phyloP scores from a whole-genome alignment of 2,888 invertebrate species.

The Machimus rusticus region DNA sequence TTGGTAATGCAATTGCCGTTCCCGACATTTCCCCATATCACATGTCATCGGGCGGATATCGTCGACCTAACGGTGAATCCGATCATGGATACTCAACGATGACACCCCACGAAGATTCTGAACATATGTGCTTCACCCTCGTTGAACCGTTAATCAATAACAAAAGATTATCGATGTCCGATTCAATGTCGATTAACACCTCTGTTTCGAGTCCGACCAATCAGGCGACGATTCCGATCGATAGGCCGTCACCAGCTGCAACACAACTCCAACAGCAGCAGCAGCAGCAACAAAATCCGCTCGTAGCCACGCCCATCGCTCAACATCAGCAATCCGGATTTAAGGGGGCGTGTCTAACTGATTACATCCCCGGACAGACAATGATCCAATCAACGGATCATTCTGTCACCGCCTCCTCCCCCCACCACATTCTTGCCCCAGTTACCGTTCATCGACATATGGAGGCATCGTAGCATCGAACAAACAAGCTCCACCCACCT shows the following conservation, averaged over 20 bases:
- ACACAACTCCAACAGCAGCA: too few relatives aligned
- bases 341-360: background rate
- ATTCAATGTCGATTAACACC: slow-evolving; percentile 67
- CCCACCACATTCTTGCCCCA: slow-evolving; percentile 79
- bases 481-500: background rate
- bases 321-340: background rate
- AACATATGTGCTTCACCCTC: slow-evolving; percentile 79
- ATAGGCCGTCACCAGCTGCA: background rate
- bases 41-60: slow-evolving; percentile 75
- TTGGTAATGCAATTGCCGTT: slow-evolving; percentile 70
- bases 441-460: slow-evolving; percentile 89
- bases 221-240: slow-evolving; percentile 47
- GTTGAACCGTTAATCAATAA: slow-evolving; percentile 70
- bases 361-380: slow-evolving; percentile 50
- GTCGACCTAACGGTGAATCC: slow-evolving; percentile 73
- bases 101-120: slow-evolving; percentile 91
- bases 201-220: slow-evolving; percentile 64
- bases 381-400: slow-evolving; percentile 50
- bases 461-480: slow-evolving; percentile 72
- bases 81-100: slow-evolving; percentile 95
- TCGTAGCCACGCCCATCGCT: background rate
- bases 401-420: slow-evolving; percentile 41
- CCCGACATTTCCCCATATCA: slow-evolving; percentile 82
- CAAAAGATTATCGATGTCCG: slow-evolving; percentile 66
- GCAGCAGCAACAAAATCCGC: too few relatives aligned